Conservation (phyloP, 2,113 vertebrate species). For the Trinectes maculatus region DNA sequence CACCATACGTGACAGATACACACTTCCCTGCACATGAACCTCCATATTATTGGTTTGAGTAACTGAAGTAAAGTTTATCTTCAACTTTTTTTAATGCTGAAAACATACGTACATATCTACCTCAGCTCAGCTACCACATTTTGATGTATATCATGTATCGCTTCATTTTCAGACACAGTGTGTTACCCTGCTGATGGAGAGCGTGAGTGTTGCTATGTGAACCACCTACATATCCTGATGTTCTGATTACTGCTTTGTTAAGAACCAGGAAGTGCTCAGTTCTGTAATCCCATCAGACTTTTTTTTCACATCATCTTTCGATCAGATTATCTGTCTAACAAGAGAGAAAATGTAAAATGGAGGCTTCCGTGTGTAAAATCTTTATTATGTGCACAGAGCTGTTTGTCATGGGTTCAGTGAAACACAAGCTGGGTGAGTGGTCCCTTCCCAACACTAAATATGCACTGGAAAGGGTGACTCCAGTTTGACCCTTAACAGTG, state of each 20-base stretch:
- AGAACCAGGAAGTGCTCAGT: slow-evolving; percentile 54
- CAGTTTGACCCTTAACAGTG: slow-evolving; percentile 69
- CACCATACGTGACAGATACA: not conserved
- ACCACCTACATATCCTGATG: slow-evolving; percentile 7
- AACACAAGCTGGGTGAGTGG: slow-evolving; percentile 72
- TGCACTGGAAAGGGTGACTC: slow-evolving; percentile 56
- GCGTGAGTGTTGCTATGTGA: not conserved
- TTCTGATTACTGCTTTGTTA: slow-evolving; percentile 13
- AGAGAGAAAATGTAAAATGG: not conserved
- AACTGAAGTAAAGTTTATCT: too few species aligned
- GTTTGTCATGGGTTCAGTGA: slow-evolving; percentile 72
- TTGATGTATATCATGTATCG: too few species aligned
- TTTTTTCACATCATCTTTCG: slow-evolving; percentile 1
- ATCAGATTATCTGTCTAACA: slow-evolving; percentile 5
- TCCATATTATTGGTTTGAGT: too few species aligned
- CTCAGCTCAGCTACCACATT: too few species aligned
- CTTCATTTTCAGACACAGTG: not conserved
- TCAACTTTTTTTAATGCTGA: too few species aligned
- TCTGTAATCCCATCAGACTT: slow-evolving; percentile 26
- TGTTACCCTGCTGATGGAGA: slow-evolving; percentile 45
- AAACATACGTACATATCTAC: too few species aligned
- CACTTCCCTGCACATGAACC: slow-evolving; percentile 16
- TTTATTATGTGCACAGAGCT: slow-evolving; percentile 85
- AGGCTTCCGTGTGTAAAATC: slow-evolving; percentile 77
- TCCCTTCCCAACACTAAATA: slow-evolving; percentile 64